These are phyloP conservation scores for Agrilus planipennis DNA, from an alignment of 1,140 invertebrate genomes.

Conservation along the genomic window DNA sequence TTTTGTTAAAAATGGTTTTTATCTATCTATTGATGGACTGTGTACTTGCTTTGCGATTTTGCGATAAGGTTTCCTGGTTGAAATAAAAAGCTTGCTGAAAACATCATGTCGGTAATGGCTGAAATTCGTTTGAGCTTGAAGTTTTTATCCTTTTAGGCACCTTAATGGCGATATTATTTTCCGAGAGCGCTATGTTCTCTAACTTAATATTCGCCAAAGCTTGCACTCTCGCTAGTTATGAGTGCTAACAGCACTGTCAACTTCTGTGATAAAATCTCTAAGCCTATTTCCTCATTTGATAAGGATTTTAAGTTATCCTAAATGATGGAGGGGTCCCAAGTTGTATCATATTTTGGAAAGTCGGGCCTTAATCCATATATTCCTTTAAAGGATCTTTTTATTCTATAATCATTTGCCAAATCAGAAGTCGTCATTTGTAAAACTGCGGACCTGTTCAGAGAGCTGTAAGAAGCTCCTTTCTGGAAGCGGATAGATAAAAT, in stretches of 20 bases:
- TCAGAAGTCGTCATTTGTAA: neutral
- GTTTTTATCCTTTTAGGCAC: neutral
- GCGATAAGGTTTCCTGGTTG: neutral
- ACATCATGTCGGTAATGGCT: neutral
- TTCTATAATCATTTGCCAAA: slow-evolving; percentile 4
- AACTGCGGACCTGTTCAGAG: neutral
- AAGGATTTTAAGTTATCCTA: slow-evolving; percentile 7
- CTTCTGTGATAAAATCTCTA: slow-evolving; percentile 7
- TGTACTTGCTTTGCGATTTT: neutral
- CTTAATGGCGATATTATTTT: neutral
- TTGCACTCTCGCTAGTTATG: slow-evolving; percentile 10
- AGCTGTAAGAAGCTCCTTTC: neutral
- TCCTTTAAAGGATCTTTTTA: slow-evolving; percentile 20
- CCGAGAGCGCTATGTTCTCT: neutral
- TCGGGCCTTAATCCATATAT: slow-evolving; percentile 13
- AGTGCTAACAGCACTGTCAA: slow-evolving; percentile 11
- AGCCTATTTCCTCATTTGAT: slow-evolving; percentile 3
- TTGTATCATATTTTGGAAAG: slow-evolving; percentile 17
- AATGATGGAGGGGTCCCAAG: slow-evolving; percentile 16
- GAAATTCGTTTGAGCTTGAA: neutral
- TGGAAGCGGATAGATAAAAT: neutral
- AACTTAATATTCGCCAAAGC: slow-evolving; percentile 3
- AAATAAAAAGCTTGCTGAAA: neutral
- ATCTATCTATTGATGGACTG: neutral
- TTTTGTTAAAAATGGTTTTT: neutral